phyloP scores from a whole-genome alignment of 2,797 vertebrate genomes.

The Pelobates cultripes region DNA sequence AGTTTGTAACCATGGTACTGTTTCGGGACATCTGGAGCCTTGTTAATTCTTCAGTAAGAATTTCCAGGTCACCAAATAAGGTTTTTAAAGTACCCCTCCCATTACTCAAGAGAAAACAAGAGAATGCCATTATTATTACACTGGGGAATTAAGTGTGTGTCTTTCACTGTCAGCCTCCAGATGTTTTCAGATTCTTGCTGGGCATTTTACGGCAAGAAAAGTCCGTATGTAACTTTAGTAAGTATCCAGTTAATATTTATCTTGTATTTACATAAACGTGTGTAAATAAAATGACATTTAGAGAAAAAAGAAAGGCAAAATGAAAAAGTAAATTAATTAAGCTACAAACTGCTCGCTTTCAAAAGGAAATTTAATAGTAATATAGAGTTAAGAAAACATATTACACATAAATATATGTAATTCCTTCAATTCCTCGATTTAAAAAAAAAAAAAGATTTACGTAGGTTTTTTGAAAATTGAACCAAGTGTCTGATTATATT shows the following conservation, averaged over 20 bases:
- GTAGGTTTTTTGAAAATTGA: too few relatives aligned
- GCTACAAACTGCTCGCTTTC: too few relatives aligned
- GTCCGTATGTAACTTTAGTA: constrained; percentile 22
- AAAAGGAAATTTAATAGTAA: too few relatives aligned
- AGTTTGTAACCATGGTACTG: constrained; percentile 44
- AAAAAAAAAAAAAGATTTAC: too few relatives aligned
- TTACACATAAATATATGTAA: too few relatives aligned
- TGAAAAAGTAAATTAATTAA: too few relatives aligned
- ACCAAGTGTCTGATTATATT: too few relatives aligned
- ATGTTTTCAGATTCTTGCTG: constrained; percentile 35
- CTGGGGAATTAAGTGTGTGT: constrained; percentile 20
- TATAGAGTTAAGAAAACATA: too few relatives aligned
- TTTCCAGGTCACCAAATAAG: constrained; percentile 48
- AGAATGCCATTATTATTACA: constrained; percentile 40
- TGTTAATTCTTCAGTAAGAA: constrained; percentile 36
- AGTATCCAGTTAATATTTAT: constrained; percentile 21
- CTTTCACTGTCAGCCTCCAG: constrained; percentile 25
- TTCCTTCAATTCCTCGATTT: too few relatives aligned
- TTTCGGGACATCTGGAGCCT: constrained; percentile 47
- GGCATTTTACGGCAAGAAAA: constrained; percentile 34
- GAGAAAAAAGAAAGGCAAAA: too few relatives aligned
- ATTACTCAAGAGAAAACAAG: constrained; percentile 34
- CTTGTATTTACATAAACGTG: not conserved
- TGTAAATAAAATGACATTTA: too few relatives aligned
- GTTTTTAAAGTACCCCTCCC: constrained; percentile 45